Conservation (phyloP, 2,888 invertebrate genomes). For the Scrobipalpa costella region DNA sequence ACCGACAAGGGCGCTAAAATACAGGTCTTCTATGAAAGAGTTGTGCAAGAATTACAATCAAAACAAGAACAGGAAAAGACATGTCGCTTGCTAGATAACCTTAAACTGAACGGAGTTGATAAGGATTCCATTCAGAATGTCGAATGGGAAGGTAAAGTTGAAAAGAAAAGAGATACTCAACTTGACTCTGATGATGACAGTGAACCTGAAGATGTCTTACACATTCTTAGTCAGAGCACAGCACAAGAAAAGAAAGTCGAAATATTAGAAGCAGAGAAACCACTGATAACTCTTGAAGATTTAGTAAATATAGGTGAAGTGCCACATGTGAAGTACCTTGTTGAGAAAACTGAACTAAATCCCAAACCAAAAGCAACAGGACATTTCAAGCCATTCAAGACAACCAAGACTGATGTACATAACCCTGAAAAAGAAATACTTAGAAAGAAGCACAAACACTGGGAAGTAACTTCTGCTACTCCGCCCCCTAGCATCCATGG, state of each 20-base stretch:
- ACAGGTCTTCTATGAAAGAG: conserved; percentile 66
- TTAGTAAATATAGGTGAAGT: conserved; percentile 69
- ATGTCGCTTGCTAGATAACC: conserved; percentile 71
- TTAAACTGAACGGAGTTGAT: conserved; percentile 70
- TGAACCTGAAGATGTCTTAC: conserved; percentile 80
- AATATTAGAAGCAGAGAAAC: conserved; percentile 66
- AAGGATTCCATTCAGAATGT: conserved; percentile 75
- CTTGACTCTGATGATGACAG: conserved; percentile 82
- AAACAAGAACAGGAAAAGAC: conserved; percentile 76
- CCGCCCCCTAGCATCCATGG: conserved; percentile 81
- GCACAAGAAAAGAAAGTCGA: conserved; percentile 74
- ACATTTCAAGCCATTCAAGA: conserved; percentile 81
- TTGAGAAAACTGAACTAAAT: conserved; percentile 74
- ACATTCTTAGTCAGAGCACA: conserved; percentile 80
- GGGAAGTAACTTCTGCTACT: conserved; percentile 84
- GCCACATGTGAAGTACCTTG: conserved; percentile 78
- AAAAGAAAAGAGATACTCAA: conserved; percentile 49
- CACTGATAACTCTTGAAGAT: conserved; percentile 76
- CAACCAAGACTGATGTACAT: conserved; percentile 78
- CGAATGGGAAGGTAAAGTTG: conserved; percentile 81
- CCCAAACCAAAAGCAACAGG: conserved; percentile 54
- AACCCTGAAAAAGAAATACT: conserved; percentile 77
- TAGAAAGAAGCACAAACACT: conserved; percentile 75
- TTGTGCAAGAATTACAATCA: conserved; percentile 69
- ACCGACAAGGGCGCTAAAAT: conserved; percentile 83